A percentile compares a stretch with the other conserved stretches of the same genome.
phyloP scores from a whole-genome alignment of 2,797 vertebrate species.

The Hippoglossus hippoglossus region DNA sequence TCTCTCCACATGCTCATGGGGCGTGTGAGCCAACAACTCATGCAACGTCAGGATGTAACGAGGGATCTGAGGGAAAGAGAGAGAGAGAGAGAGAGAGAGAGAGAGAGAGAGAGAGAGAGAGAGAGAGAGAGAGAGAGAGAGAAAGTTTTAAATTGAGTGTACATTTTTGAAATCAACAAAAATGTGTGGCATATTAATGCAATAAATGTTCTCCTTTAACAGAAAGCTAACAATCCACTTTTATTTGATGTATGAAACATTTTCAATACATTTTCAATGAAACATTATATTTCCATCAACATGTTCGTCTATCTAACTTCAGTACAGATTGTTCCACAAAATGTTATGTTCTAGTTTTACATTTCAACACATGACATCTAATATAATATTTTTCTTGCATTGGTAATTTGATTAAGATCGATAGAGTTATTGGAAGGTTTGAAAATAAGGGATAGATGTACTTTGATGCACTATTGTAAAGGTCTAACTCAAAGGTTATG shows the following conservation, averaged over 20 bases:
- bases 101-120: not conserved
- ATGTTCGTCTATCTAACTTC: not conserved
- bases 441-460: too few relatives aligned
- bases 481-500: not conserved
- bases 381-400: too few relatives aligned
- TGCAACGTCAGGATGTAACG: constrained; percentile 97
- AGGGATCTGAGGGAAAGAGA: constrained; percentile 88
- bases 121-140: not conserved
- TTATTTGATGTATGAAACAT: not conserved
- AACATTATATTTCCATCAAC: not conserved
- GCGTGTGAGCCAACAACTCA: constrained; percentile 96
- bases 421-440: too few relatives aligned
- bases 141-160: not conserved
- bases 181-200: too few relatives aligned
- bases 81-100: not conserved
- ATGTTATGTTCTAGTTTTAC: too few relatives aligned
- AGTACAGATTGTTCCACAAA: too few relatives aligned
- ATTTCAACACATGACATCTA: too few relatives aligned
- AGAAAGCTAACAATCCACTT: not conserved
- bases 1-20: constrained; percentile 96
- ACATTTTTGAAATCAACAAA: too few relatives aligned
- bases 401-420: too few relatives aligned
- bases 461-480: not conserved
- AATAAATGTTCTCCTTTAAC: not conserved
- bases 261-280: not conserved